These are phyloP conservation scores for Odontamblyopus rebecca DNA, from an alignment of 2,797 vertebrate genomes.

Conservation along the genomic window DNA sequence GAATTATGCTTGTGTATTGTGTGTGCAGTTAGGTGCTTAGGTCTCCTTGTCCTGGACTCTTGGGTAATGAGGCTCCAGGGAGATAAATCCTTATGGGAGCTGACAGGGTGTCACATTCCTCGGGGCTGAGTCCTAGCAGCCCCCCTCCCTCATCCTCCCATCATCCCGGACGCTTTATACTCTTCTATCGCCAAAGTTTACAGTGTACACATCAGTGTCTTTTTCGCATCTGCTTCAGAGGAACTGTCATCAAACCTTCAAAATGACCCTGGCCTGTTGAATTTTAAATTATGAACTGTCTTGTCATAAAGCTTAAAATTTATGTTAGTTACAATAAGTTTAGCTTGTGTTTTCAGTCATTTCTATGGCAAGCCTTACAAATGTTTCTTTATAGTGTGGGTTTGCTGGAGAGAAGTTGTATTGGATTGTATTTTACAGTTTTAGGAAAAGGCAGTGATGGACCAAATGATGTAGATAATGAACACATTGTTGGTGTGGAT, in stretches of 20 bases:
- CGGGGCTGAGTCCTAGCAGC: constrained; percentile 57
- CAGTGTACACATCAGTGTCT: constrained; percentile 25
- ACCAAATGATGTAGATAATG: too few relatives aligned
- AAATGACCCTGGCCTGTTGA: not conserved
- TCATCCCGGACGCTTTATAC: constrained; percentile 46
- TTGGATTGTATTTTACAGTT: too few relatives aligned
- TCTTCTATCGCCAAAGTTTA: constrained; percentile 50
- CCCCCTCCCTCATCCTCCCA: constrained; percentile 36
- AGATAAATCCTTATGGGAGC: constrained; percentile 75
- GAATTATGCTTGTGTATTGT: constrained; percentile 1
- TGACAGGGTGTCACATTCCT: constrained; percentile 78
- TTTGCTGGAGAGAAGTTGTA: too few relatives aligned
- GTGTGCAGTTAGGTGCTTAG: constrained; percentile 18
- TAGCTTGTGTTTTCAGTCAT: too few relatives aligned
- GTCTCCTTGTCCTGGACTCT: constrained; percentile 55
- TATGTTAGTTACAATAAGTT: too few relatives aligned
- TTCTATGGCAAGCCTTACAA: too few relatives aligned
- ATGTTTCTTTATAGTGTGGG: too few relatives aligned
- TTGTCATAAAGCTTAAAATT: too few relatives aligned
- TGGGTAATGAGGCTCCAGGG: constrained; percentile 66
- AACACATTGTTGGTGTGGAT: too few relatives aligned
- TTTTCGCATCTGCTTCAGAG: constrained; percentile 18
- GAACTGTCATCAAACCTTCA: not conserved
- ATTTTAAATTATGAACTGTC: not conserved
- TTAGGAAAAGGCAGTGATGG: too few relatives aligned